Base-by-base conservation (phyloP, 2,113 vertebrate genomes). In the Coptodon rendalli region DNA sequence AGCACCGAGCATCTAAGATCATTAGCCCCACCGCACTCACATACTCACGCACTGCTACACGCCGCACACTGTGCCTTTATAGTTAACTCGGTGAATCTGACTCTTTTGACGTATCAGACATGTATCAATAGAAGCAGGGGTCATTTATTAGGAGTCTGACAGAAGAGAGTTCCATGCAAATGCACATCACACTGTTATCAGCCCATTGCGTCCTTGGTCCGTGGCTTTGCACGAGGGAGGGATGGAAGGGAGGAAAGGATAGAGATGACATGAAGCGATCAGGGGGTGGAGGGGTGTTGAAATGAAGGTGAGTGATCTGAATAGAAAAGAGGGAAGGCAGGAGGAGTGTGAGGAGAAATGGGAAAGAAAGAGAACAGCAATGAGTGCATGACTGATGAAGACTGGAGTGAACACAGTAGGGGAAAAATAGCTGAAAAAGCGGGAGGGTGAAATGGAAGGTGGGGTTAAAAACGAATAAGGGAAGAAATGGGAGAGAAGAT, bases 41-140 rank as follows among this genome's bases (percentile, higher is more conserved):
- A 19, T 17, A 61, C 86, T 82, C 85, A 83, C 73, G 6, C 79
- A 5, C 29, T 4, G 40, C 85, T 9, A 1, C n/a, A 4, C 38
- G 29, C 45, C 24, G 3, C 85, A 38, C 22, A 24, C 84, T 53
- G 27, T 7, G 52, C 52, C 80, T 59, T 54, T 71, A 71, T 93
- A 86, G 90, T 94, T 93, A 92, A 93, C 87, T 79, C 90, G 92
- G 95, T 90, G 89, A 94, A 92, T 91, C 89, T 57, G 94, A 93
- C 40, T 92, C 92, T 92, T 85, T 87, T 87, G 82, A 81, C 86
- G 66, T 93, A 91, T 95, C 91, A 93, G 90, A 93, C 81, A 73
- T 88, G 94, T 94, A 94, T 95, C 92, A 91, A 93, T 66, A 9
- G 80, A 81, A 73, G 90, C 89, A 86, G 86, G 54, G 86, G 78